Evolutionary conservation across 64 coral and sea anemone genomes (phyloP).

Genomic region (Dendronephthya gigantea): DNA sequence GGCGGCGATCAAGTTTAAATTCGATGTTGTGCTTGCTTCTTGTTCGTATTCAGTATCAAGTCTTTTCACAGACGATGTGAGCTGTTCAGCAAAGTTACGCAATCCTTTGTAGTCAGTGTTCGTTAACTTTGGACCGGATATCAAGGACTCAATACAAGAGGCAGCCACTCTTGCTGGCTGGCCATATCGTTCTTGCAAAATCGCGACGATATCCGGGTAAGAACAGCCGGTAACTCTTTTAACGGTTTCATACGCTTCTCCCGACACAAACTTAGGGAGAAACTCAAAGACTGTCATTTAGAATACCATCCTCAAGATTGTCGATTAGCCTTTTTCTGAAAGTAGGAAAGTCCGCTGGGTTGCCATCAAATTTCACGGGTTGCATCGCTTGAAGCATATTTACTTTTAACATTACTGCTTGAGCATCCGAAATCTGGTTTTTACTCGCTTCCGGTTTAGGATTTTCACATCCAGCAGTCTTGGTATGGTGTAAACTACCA

Average conservation of each 20-base stretch:
- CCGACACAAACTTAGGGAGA: conserved; percentile 41
- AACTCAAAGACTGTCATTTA: conserved; percentile 47
- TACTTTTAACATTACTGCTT: conserved; percentile 33
- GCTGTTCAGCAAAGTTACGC: conserved; percentile 51
- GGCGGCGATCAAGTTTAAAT: conserved; percentile 37
- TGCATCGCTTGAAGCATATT: conserved; percentile 49
- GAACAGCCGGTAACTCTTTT: conserved; percentile 34
- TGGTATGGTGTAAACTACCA: too few relatives aligned
- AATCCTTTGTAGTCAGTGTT: conserved; percentile 35
- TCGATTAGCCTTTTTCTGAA: conserved; percentile 36
- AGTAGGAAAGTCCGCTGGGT: conserved; percentile 47
- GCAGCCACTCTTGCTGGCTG: conserved; percentile 33
- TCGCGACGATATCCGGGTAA: conserved; percentile 36
- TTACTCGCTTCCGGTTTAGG: too few relatives aligned
- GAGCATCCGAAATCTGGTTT: background rate
- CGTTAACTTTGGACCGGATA: background rate
- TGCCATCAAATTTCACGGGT: conserved; percentile 49
- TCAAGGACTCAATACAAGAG: conserved; percentile 48
- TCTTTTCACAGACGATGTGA: conserved; percentile 37
- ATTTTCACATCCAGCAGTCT: too few relatives aligned
- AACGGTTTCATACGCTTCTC: conserved; percentile 41
- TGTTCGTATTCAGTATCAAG: conserved; percentile 29
- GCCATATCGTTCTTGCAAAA: conserved; percentile 42
- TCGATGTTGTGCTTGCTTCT: conserved; percentile 45
- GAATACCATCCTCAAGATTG: conserved; percentile 37